Conservation (phyloP, 2,888 invertebrate species). For the Allolobophora icterica region DNA sequence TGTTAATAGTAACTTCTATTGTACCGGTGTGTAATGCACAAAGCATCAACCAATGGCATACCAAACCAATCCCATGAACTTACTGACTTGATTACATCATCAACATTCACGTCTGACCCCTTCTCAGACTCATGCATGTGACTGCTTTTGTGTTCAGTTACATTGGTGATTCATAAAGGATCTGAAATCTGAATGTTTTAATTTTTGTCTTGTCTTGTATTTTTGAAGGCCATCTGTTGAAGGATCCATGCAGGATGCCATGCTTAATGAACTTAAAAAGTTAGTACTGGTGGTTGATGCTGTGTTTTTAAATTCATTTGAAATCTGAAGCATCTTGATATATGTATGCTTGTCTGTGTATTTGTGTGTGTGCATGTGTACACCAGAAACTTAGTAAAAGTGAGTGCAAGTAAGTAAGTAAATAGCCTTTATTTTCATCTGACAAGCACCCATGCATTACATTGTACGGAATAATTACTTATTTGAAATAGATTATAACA, state of each 20-base stretch:
- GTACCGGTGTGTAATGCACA: no score
- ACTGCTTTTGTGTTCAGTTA: background rate
- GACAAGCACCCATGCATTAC: no score
- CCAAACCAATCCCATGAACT: no score
- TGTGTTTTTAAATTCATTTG: background rate
- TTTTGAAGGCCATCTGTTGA: slow-evolving; percentile 50
- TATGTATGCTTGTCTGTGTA: slow-evolving; percentile 21
- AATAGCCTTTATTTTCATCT: no score
- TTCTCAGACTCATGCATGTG: background rate
- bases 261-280: background rate
- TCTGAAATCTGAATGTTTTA: background rate
- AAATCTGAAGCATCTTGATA: background rate
- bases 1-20: no score
- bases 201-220: slow-evolving; percentile 69
- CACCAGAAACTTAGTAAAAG: no score
- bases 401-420: background rate
- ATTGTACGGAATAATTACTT: no score
- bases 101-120: no score
- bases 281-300: background rate
- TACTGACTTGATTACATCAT: no score
- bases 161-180: background rate
- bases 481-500: no score
- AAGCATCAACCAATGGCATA: no score
- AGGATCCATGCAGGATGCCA: background rate
- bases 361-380: background rate